A percentile compares a stretch with the other conserved stretches of the same genome.
phyloP scores from a whole-genome alignment of 1,140 invertebrate genomes.

The Sminthurides bifidus region DNA sequence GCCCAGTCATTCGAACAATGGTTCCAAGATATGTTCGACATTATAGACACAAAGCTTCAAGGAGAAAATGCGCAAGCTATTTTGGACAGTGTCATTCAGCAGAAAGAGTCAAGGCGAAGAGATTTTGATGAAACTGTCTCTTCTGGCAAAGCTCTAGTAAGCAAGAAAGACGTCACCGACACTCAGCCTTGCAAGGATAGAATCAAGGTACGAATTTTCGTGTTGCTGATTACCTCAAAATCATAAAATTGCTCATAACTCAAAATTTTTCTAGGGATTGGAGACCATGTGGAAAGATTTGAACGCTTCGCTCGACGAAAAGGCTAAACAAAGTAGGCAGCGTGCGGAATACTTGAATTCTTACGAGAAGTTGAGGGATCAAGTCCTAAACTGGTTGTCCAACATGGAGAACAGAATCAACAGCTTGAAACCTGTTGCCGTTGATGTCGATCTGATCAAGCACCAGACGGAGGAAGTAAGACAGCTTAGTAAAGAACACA shows the following conservation, averaged over 20 bases:
- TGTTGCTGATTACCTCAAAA: neutral
- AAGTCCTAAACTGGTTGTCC: constrained; percentile 74
- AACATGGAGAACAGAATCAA: constrained; percentile 54
- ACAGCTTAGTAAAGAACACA: constrained; percentile 78
- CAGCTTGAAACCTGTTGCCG: constrained; percentile 18
- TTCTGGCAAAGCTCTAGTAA: constrained; percentile 68
- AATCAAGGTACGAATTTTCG: constrained; percentile 49
- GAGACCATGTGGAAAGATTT: constrained; percentile 81
- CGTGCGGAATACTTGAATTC: constrained; percentile 68
- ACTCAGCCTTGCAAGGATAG: constrained; percentile 70
- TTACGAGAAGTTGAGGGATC: constrained; percentile 69
- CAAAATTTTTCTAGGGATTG: constrained; percentile 43
- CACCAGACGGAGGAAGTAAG: constrained; percentile 34
- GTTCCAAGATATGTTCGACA: constrained; percentile 57
- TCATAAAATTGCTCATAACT: neutral
- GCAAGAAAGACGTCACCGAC: constrained; percentile 81
- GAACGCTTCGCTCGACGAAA: constrained; percentile 56
- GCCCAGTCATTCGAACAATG: constrained; percentile 56
- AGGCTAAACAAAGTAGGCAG: constrained; percentile 64
- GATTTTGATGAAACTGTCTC: constrained; percentile 64
- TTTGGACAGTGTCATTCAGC: constrained; percentile 44
- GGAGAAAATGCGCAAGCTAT: constrained; percentile 55
- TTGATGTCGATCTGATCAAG: constrained; percentile 23
- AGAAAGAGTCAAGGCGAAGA: constrained; percentile 45
- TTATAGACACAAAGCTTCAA: constrained; percentile 57